phyloP scores from a whole-genome alignment of 2,797 vertebrate genomes.

The Geotrypetes seraphini region DNA sequence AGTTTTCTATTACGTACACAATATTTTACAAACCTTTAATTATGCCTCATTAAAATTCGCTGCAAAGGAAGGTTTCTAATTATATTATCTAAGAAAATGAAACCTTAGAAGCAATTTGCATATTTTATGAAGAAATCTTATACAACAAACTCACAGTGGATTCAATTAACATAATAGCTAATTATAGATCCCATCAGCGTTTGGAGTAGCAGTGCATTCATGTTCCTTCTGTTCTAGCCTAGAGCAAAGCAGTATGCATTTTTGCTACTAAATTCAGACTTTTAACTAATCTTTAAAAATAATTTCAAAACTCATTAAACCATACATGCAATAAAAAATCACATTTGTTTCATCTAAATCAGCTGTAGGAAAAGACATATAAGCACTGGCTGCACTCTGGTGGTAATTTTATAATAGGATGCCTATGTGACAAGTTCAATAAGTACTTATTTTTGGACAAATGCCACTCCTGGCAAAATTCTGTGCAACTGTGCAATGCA shows the following conservation, averaged over 20 bases:
- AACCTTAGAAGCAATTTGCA: conserved; percentile 60
- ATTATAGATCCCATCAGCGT: conserved; percentile 67
- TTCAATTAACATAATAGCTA: conserved; percentile 77
- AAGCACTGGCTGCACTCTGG: no score
- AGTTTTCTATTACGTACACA: conserved; percentile 25
- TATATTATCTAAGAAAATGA: conserved; percentile 76
- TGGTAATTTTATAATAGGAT: no score
- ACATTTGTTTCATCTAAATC: no score
- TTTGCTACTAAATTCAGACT: conserved; percentile 61
- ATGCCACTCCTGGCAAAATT: no score
- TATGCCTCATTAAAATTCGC: conserved; percentile 44
- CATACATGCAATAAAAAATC: no score
- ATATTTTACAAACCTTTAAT: conserved; percentile 41
- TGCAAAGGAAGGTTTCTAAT: conserved; percentile 62
- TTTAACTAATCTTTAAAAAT: conserved; percentile 52
- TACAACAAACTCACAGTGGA: conserved; percentile 60
- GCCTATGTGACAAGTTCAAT: no score
- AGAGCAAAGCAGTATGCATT: conserved; percentile 49
- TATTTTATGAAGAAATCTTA: conserved; percentile 71
- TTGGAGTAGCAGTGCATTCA: conserved; percentile 56
- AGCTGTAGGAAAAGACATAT: no score
- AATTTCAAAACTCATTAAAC: no score
- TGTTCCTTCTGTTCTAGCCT: conserved; percentile 59
- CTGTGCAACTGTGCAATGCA: no score
- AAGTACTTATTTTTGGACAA: no score